Conservation (phyloP, 2,797 vertebrate genomes). For the Ceyx erithaca region DNA sequence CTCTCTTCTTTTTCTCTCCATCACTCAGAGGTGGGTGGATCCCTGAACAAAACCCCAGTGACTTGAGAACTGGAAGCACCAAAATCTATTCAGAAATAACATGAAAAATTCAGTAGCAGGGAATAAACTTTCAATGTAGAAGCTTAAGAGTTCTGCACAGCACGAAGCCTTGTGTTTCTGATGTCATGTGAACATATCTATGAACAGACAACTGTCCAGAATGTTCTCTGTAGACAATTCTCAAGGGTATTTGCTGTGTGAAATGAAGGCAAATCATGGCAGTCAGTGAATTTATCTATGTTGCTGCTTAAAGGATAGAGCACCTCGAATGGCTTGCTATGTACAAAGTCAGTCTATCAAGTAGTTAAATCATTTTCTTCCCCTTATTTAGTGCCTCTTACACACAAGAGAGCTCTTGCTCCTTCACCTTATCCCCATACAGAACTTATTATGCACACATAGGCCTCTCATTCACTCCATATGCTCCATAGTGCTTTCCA, state of each 20-base stretch:
- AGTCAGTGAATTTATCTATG: not conserved
- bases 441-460: constrained; percentile 63
- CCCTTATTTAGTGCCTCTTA: constrained; percentile 61
- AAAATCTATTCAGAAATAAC: not conserved
- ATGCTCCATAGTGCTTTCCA: constrained; percentile 60
- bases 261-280: constrained; percentile 7
- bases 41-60: not conserved
- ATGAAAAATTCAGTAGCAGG: not conserved
- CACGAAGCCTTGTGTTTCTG: not conserved
- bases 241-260: not conserved
- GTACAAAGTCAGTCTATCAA: constrained; percentile 19
- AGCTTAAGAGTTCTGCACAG: not conserved
- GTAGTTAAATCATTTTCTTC: constrained; percentile 63
- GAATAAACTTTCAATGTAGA: not conserved
- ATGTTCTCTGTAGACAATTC: not conserved
- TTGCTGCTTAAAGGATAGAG: constrained; percentile 24
- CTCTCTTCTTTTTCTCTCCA: not conserved
- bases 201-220: not conserved
- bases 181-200: not conserved
- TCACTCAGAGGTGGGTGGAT: not conserved
- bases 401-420: constrained; percentile 65
- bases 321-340: not conserved
- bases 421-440: constrained; percentile 68
- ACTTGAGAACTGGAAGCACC: not conserved
- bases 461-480: constrained; percentile 57